These are phyloP conservation scores for Seira sanloemensis DNA, from an alignment of 2,888 invertebrate genomes.

Conservation along the genomic window DNA sequence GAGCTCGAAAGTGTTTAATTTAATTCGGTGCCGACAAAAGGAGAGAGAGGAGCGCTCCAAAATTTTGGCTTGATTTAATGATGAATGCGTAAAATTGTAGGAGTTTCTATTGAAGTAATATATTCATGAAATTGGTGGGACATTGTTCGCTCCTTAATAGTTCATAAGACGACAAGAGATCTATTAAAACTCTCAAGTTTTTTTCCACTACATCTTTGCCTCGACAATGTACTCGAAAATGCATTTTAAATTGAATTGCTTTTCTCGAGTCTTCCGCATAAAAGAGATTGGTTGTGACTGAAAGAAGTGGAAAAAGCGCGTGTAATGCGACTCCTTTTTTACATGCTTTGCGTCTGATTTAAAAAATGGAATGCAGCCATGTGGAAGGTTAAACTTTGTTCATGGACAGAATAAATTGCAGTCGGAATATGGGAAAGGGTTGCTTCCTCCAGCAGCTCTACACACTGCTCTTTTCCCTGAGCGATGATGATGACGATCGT, in stretches of 20 bases:
- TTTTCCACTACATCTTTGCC: not conserved
- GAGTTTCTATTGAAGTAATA: slow-evolving; percentile 6
- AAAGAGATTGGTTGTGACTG: slow-evolving; percentile 30
- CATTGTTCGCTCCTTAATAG: not conserved
- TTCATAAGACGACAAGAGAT: no score
- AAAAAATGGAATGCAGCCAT: slow-evolving; percentile 46
- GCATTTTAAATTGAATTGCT: slow-evolving; percentile 20
- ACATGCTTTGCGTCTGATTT: slow-evolving; percentile 35
- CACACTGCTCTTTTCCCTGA: slow-evolving; percentile 15
- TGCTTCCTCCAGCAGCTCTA: not conserved
- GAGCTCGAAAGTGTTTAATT: slow-evolving; percentile 69
- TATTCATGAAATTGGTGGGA: slow-evolving; percentile 11
- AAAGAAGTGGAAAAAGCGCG: not conserved
- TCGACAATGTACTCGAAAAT: slow-evolving; percentile 14
- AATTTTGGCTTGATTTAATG: slow-evolving; percentile 34
- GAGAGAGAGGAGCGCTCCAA: slow-evolving; percentile 17
- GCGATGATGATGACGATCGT: slow-evolving; percentile 26
- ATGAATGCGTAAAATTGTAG: slow-evolving; percentile 45
- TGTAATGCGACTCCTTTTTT: slow-evolving; percentile 34
- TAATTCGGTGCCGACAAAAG: slow-evolving; percentile 67
- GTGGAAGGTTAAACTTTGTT: slow-evolving; percentile 50
- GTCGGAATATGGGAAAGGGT: not conserved
- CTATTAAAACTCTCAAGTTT: not conserved
- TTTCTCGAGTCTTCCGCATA: not conserved
- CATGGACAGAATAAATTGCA: slow-evolving; percentile 55